Evolutionary conservation across 2,797 vertebrate species (phyloP), one percentile per base, ranked within the genome.

Genomic region (Pelodytes ibericus): DNA sequence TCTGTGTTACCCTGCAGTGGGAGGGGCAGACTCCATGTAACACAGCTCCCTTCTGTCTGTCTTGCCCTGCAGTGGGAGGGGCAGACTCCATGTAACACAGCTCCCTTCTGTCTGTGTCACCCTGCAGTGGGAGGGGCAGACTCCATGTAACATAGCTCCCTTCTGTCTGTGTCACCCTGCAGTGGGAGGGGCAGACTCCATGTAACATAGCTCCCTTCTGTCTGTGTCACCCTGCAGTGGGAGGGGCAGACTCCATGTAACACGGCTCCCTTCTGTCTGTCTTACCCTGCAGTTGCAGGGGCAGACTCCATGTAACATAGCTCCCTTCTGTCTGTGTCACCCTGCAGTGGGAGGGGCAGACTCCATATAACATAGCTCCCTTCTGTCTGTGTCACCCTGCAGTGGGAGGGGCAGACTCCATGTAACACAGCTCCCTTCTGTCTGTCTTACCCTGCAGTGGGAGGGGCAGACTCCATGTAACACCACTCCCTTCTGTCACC

Each of bases 1-100:
- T 58, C 26, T n/a, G n/a, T n/a, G n/a, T n/a, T n/a, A 29, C 26
- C 26, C 16, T 30, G 58, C 58, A 25, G 62, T 44, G 63, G 39
- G 22, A 29, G 39, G 20, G 63, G 13, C 22, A 11, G 10, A 39
- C 7, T 25, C 36, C 11, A 15, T 44, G 22, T 44, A 36, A 20
- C 22, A 25, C 15, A 25, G 20, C n/a, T 53, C n/a, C 20, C 49
- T 53, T 24, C 49, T 53, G 49, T 24, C 49, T 53, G 49, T n/a
- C n/a, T 53, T 24, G 16, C 49, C 20, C 49, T 53, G 4, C 20
- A 53, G 16, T 20, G 49, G 49, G 49, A 24, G 49, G 49, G n/a
- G n/a, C n/a, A 4, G n/a, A 7, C 20, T 53, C 20, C 20, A 22
- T 53, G n/a, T 53, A 8, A 8, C 41, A 44, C 6, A 44, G 41